phyloP scores from a whole-genome alignment of 2,113 vertebrate genomes.

The Melanotaenia duboulayi region DNA sequence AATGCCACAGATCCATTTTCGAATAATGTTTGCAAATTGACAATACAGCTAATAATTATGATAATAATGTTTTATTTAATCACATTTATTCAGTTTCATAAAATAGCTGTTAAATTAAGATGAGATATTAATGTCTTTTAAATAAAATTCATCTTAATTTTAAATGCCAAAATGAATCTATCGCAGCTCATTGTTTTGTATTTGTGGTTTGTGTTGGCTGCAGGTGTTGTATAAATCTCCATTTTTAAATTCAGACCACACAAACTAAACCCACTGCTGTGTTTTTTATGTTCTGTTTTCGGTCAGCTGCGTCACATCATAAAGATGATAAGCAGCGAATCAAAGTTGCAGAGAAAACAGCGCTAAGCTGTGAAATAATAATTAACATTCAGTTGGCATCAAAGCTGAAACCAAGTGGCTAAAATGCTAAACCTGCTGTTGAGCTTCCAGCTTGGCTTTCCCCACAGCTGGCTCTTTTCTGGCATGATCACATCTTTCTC shows the following conservation, averaged over 20 bases:
- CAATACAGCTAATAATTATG: too few relatives aligned
- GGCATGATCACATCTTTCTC: neutral
- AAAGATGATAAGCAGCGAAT: slow-evolving; percentile 50
- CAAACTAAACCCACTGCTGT: slow-evolving; percentile 22
- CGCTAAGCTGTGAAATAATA: slow-evolving; percentile 24
- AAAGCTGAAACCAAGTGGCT: slow-evolving; percentile 48
- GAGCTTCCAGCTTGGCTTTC: slow-evolving; percentile 25
- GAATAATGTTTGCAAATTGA: too few relatives aligned
- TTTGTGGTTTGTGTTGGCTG: slow-evolving; percentile 11
- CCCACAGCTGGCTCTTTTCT: slow-evolving; percentile 24
- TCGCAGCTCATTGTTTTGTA: neutral
- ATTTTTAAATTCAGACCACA: neutral
- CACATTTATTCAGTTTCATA: too few relatives aligned
- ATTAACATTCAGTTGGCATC: slow-evolving; percentile 48
- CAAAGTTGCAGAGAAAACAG: slow-evolving; percentile 32
- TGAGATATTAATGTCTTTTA: neutral
- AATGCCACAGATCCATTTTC: too few relatives aligned
- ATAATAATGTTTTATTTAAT: too few relatives aligned
- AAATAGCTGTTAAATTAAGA: neutral
- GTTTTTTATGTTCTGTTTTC: neutral
- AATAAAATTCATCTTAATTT: neutral
- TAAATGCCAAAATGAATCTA: neutral
- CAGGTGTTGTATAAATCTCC: slow-evolving; percentile 41
- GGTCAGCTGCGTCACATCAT: slow-evolving; percentile 40
- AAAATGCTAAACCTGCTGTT: slow-evolving; percentile 37